Base-by-base conservation (phyloP, 2,113 vertebrate species). In the Ictalurus furcatus region DNA sequence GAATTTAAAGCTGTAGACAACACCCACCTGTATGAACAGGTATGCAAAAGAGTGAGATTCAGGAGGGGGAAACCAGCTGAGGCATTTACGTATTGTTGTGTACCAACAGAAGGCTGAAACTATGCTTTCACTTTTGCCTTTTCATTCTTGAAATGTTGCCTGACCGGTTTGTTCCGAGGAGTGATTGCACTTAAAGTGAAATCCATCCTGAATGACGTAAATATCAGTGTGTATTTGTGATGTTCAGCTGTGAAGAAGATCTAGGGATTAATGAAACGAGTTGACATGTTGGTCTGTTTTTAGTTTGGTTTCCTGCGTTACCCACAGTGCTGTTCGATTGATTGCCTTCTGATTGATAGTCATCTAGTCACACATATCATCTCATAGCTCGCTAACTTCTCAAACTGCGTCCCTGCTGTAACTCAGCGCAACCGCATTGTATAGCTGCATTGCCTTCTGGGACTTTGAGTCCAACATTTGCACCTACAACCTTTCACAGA, bases 81-180 rank as follows among this genome's bases (percentile, higher is more conserved):
- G 69, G 14, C 30, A 37, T 12, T 37, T 48, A 48, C 44, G 0
- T 48, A 0, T 48, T 34, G 30, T 19, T 34, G 30, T 19, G 28
- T 34, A 73, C 19, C 30, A 37, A 34, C 28, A 69, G 30, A 69
- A 73, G 34, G 1, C 34, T 71, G 30, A 34, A 30, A 34, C 11
- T 14, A 0, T 16, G 67, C 4, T 67, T 67, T 67, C 4, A 6
- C 17, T 37, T 37, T 67, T 67, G 63, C 13, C 54, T 1, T 9
- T 58, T 30, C 52, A 82, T 58, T 34, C n/a, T 34, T 34, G n/a
- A 58, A 82, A 34, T 34, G 58, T 21, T 82, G 19, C 52, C 4
- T 91, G 81, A 91, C 86, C 91, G 93, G 92, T 84, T 82, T 59
- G n/a, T 30, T 58, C 6, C 14, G 59, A 13, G 28, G 79, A 71